Evolutionary conservation across 2,113 vertebrate species (phyloP), one percentile per base, ranked within the genome.

Genomic region (Lycocorax pyrrhopterus): DNA sequence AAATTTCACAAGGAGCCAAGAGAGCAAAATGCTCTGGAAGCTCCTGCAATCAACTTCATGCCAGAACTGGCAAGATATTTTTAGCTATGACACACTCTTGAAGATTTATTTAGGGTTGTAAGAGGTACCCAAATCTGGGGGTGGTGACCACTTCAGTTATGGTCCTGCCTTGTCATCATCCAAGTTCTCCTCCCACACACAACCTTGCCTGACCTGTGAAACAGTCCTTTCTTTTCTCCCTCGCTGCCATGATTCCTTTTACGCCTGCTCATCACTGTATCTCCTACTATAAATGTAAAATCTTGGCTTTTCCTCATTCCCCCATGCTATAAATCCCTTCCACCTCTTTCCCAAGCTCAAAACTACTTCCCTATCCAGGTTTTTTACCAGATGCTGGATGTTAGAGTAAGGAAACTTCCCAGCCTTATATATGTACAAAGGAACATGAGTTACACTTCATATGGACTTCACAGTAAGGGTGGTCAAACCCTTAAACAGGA

Each of bases 71-170:
- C 46, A 76, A 69, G 71, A 35, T 85, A 94, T 80, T 90, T 95
- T 88, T 88, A 95, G 78, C 52, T 71, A 75, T 87, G 64, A 62
- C 81, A 84, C 55, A 72, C 52, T 43, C 32, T 73, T 82, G 46
- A 68, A 73, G 46, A 69, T 96, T 85, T 84, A 88, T 96, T 93
- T 95, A 75, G 35, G 32, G 56, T 86, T 90, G 35, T 56, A 37
- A 94, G 56, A 84, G 63, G 79, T 72, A 88, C 76, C 52, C 73
- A 90, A 43, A 96, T 68, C 56, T 78, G 85, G 51, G 79, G 47
- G 76, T 81, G 59, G 75, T 74, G 51, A 79, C 71, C 82, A 55
- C 84, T 95, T 91, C 67, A 89, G 69, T 92, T 68, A 78, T 35
- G 23, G 85, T 71, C 90, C 68, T 91, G 85, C 35, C 64, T 81